phyloP scores from a whole-genome alignment of 2,113 vertebrate species.

The Ovis canadensis region DNA sequence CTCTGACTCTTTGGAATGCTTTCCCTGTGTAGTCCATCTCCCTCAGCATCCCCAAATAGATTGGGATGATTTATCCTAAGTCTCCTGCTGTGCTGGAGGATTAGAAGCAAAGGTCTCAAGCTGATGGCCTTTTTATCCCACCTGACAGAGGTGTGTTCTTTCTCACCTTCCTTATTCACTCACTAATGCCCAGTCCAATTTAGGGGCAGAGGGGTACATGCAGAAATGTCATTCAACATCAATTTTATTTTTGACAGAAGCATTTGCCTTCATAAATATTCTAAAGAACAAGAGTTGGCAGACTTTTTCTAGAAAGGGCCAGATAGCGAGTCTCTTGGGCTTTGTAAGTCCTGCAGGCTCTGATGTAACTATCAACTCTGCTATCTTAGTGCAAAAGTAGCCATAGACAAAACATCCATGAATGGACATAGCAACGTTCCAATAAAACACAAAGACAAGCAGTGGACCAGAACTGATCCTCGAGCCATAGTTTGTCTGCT shows the following conservation, averaged over 20 bases:
- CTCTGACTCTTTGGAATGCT: background rate
- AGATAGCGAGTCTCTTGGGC: background rate
- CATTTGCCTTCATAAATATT: background rate
- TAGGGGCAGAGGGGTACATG: background rate
- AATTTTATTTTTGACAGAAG: slow-evolving; percentile 1
- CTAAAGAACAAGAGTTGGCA: background rate
- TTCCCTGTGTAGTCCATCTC: background rate
- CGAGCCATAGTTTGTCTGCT: background rate
- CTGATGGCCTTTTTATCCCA: background rate
- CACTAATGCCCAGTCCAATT: background rate
- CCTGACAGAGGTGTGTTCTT: background rate
- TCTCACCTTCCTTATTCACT: background rate
- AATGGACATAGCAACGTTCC: background rate
- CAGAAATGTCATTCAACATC: background rate
- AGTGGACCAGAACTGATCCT: background rate
- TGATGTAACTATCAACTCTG: background rate
- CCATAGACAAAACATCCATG: background rate
- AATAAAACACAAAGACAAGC: background rate
- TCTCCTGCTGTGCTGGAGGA: background rate
- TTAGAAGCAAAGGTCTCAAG: background rate
- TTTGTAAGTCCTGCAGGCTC: background rate
- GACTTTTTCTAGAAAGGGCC: background rate
- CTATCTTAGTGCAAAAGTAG: background rate
- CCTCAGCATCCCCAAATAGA: background rate
- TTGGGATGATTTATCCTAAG: background rate